Percentiles rank a stretch among this genome's conserved stretches.
Conservation (phyloP, 2,113 vertebrate species). For the Stigmatopora nigra region DNA sequence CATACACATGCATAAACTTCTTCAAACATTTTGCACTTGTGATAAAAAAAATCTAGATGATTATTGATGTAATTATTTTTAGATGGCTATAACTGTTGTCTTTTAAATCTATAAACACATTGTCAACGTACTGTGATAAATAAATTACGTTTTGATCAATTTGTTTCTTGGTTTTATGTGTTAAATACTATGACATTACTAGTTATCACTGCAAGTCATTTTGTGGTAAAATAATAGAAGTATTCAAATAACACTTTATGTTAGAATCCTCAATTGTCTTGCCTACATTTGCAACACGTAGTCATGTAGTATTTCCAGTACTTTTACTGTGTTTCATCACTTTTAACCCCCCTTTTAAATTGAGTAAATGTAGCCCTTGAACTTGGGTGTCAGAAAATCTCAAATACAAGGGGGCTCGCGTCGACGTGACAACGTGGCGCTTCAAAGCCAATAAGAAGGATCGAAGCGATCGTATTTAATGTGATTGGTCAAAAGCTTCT, state of each 20-base stretch:
- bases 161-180: slow-evolving; percentile 1
- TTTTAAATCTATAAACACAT: slow-evolving; percentile 24
- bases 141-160: slow-evolving; percentile 56
- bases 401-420: slow-evolving; percentile 1
- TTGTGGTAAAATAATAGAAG: background rate
- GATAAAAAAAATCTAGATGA: slow-evolving; percentile 42
- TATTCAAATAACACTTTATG: too few relatives aligned
- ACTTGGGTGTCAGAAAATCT: background rate
- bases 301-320: background rate
- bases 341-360: background rate
- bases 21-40: slow-evolving; percentile 42
- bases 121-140: slow-evolving; percentile 48
- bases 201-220: background rate
- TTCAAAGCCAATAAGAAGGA: slow-evolving; percentile 57
- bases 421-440: slow-evolving; percentile 75
- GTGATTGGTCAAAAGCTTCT: slow-evolving; percentile 27
- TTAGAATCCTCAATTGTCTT: background rate
- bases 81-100: slow-evolving; percentile 47
- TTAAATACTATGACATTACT: background rate
- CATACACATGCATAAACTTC: slow-evolving; percentile 24
- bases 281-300: background rate
- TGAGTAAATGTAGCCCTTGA: background rate
- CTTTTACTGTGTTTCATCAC: background rate
- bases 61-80: slow-evolving; percentile 50
- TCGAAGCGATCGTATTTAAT: background rate